These are phyloP conservation scores for Tridacna gigas DNA, from an alignment of 2,888 invertebrate genomes.

Conservation along the genomic window DNA sequence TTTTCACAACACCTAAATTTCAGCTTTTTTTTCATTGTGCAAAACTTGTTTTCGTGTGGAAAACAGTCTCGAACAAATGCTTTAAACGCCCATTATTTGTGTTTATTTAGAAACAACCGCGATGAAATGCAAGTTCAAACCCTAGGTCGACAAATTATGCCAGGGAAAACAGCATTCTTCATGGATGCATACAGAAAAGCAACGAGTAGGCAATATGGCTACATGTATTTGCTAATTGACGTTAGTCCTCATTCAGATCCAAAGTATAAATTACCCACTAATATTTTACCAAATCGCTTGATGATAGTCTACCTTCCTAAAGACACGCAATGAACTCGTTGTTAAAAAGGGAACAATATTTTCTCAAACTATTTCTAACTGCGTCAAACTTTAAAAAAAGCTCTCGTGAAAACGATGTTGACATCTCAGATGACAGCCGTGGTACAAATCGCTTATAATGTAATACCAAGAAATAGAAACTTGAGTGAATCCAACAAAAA, in stretches of 20 bases:
- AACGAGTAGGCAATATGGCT: slow-evolving; percentile 25
- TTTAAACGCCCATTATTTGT: slow-evolving; percentile 39
- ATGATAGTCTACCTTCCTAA: slow-evolving; percentile 39
- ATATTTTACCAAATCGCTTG: slow-evolving; percentile 42
- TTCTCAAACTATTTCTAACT: no score
- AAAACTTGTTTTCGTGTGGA: slow-evolving; percentile 22
- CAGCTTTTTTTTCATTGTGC: slow-evolving; percentile 14
- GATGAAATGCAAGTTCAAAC: slow-evolving; percentile 52
- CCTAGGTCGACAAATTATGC: slow-evolving; percentile 53
- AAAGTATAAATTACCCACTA: no score
- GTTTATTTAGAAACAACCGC: slow-evolving; percentile 46
- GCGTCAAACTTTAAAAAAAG: no score
- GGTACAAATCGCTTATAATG: no score
- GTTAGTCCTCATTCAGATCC: no score
- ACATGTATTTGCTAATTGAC: slow-evolving; percentile 44
- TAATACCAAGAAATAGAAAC: no score
- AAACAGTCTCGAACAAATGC: slow-evolving; percentile 12
- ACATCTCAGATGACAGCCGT: slow-evolving; percentile 9
- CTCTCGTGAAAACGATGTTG: neutral
- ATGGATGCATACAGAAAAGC: slow-evolving; percentile 43
- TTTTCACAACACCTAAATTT: slow-evolving; percentile 9
- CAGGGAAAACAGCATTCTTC: slow-evolving; percentile 45
- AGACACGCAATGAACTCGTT: no score
- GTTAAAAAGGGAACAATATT: no score
- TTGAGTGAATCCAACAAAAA: no score